Conservation (phyloP, 2,888 invertebrate species). For the Saturnia japonica region DNA sequence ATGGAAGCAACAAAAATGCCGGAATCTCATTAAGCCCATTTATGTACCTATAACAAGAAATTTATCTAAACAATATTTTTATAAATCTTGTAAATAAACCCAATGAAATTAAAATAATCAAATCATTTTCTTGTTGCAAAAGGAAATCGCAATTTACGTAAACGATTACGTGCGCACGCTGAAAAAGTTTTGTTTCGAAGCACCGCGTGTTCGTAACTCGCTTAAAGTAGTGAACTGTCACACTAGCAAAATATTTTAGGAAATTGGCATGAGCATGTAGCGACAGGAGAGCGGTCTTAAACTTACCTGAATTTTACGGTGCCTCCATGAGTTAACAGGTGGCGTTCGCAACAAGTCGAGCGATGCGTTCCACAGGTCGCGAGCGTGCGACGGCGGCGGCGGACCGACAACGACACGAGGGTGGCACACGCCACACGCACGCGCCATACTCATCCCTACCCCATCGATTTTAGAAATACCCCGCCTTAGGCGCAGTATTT, state of each 20-base stretch:
- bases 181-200: slow-evolving; percentile 15
- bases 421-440: slow-evolving; percentile 66
- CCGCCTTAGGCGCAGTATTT: slow-evolving; percentile 67
- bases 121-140: not conserved
- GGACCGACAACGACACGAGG: slow-evolving; percentile 56
- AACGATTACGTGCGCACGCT: slow-evolving; percentile 9
- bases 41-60: not conserved
- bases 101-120: not conserved
- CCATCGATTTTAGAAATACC: slow-evolving; percentile 75
- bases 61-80: not conserved
- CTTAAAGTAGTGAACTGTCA: slow-evolving; percentile 3
- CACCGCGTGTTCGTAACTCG: slow-evolving; percentile 10
- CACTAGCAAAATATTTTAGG: slow-evolving; percentile 12
- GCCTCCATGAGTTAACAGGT: slow-evolving; percentile 76
- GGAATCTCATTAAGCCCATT: slow-evolving; percentile 30
- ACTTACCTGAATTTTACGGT: slow-evolving; percentile 69
- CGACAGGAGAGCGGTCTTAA: slow-evolving; percentile 17
- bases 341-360: slow-evolving; percentile 74
- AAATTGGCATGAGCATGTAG: slow-evolving; percentile 14
- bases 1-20: slow-evolving; percentile 34
- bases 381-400: slow-evolving; percentile 64
- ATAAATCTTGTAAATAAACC: not conserved
- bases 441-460: slow-evolving; percentile 54
- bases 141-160: slow-evolving; percentile 2
- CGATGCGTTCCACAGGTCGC: slow-evolving; percentile 54